Base-by-base conservation (phyloP, 2,113 vertebrate species). In the Xenopus borealis region DNA sequence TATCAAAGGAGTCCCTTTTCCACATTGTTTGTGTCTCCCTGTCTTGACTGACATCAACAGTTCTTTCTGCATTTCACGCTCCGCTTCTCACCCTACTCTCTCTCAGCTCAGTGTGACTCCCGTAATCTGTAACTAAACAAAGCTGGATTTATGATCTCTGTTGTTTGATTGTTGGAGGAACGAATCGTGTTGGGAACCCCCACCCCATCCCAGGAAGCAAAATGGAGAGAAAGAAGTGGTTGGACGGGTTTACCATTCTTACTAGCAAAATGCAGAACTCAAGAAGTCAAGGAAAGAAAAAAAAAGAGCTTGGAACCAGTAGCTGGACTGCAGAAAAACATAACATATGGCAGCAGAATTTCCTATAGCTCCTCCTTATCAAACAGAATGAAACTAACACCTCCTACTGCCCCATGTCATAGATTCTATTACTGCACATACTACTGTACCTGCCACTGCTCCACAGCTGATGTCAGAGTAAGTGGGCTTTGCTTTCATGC, bases 81-180 rank as follows among this genome's bases (percentile, higher is more conserved):
- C 10, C 14, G n/a, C 44, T 64, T 53, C 47, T 64, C 57, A 40
- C 59, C 72, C 66, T 47, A 46, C 66, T 52, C 18, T n/a, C 67
- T 57, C 23, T 63, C 50, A 46, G 58, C 66, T 76, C 63, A 19
- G 73, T 77, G 66, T 70, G 66, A 47, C 59, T 77, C 61, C 23
- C n/a, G 70, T 77, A 70, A 77, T 57, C 74, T 70, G 59, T 64
- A 69, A 23, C 74, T 77, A 77, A 77, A 77, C 67, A 77, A 62
- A 75, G 50, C 58, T 14, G 61, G 67, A 77, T 70, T 77, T 77
- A 70, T 70, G 47, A 64, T 64, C 33, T 77, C 30, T 76, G 47
- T 68, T 69, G 66, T 76, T 62, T 69, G 58, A 69, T 68, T 62
- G 73, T 68, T 63, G 59, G 30, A 77, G 74, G 67, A 77, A 70